Base-by-base conservation (phyloP, 1,140 invertebrate species). In the Eumeta japonica region DNA sequence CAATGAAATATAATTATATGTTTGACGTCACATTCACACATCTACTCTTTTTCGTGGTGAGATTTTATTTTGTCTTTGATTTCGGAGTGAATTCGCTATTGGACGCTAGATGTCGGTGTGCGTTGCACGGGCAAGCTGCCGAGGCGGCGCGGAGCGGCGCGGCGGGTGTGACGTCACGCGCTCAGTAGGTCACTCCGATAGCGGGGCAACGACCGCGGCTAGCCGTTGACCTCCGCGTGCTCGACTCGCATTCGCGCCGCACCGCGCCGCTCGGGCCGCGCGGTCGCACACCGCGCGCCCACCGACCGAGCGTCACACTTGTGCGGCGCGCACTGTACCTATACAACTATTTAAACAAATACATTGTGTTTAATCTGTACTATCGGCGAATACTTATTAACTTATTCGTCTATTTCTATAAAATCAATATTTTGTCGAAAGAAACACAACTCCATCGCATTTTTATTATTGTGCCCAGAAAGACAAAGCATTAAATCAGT, bases 101-200 rank as follows among this genome's bases (percentile, higher is more conserved):
- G 56, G 52, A 35, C 55, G 24, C 57, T 59, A 74, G 70, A 71
- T 71, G 70, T 56, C 62, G 58, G 27, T 57, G 41, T 18, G 37
- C 35, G 48, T 30, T 10, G 47, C 50, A 36, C 31, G 35, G 41
- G 35, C 39, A 35, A 47, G 59, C 57, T 64, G 64, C 54, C 59
- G 28, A 30, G 28, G 34, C 49, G 56, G 55, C 57, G 62, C 56
- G n/a, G n/a, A n/a, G 66, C 56, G 58, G 56, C 62, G 66, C 65
- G 62, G 62, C 47, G 60, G n/a, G n/a, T n/a, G 45, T 73, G 70
- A 74, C 70, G 70, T 74, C 70, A 74, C 63, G 47, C 71, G 72
- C 67, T 77, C 64, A 77, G 71, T 77, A 74, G 75, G 75, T 77
- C 75, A 77, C 66, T 67, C 58, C 70, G 71, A 72, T 72, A 72